Base-by-base conservation (phyloP, 1,140 invertebrate species). In the Antheraea pernyi region DNA sequence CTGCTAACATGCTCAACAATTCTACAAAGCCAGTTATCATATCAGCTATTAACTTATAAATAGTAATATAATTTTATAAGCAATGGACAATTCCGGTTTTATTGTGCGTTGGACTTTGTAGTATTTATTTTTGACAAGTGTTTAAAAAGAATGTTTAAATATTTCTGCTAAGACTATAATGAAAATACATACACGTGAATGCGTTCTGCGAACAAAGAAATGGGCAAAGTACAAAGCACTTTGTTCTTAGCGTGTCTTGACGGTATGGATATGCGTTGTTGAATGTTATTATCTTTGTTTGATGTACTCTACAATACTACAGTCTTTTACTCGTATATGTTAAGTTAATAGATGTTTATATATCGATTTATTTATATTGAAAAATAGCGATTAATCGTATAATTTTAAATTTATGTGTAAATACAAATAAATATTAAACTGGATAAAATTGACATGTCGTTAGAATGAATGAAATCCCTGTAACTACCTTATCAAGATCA, bases 251-350 rank as follows among this genome's bases (percentile, higher is more conserved):
- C 68, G 65, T 70, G 60, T 62, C 65, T 13, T 13, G 59, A 37
- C 66, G 53, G 42, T 30, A 22, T 60, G 64, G 59, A 46, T 48
- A 59, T 73, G 39, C 65, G 62, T 73, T 73, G 65, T 67, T 60
- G 48, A 53, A 13, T 13, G 46, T 65, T 53, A 19, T 70, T 69
- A 73, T 73, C 72, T 73, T 73, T 73, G 72, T 73, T 71, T 30
- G 36, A 59, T 59, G 36, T 42, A 64, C n/a, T 72, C 59, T 42
- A 39, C 60, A 67, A 67, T 67, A 71, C n/a, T 67, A 53, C 36
- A 39, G 65, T 65, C 62, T 13, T 10, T 22, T 61, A 53, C 16
- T 53, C 11, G 46, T 53, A 2, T 53, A 53, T 11, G 6, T 13
- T 53, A 6, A 53, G 6, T 16, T 13, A 9, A 3, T 42, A 10